phyloP scores from a whole-genome alignment of 1,140 invertebrate species.

The Physella acuta region DNA sequence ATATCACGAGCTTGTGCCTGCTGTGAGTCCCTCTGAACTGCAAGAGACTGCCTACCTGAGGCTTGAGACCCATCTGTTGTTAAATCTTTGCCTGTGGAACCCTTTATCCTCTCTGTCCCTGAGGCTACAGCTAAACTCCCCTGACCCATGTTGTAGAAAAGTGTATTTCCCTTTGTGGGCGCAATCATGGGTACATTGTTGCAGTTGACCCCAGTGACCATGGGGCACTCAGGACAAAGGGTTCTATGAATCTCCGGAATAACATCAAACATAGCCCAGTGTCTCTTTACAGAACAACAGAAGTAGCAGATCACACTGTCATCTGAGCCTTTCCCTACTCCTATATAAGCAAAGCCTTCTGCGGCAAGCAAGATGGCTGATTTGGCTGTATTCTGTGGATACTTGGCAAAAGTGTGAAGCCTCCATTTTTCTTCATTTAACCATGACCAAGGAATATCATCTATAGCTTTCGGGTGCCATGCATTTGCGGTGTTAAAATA shows the following conservation, averaged over 20 bases:
- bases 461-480: background rate
- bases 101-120: too few species aligned
- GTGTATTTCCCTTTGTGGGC: too few species aligned
- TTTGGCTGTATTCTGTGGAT: conserved; percentile 9
- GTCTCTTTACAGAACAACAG: conserved; percentile 29
- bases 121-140: too few species aligned
- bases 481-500: too few species aligned
- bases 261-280: conserved; percentile 30
- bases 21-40: too few species aligned
- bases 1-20: too few species aligned
- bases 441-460: conserved; percentile 18
- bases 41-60: too few species aligned
- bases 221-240: conserved; percentile 29
- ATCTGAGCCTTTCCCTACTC: conserved; percentile 16
- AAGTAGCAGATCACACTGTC: conserved; percentile 34
- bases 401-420: conserved; percentile 13
- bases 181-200: conserved; percentile 35
- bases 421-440: conserved; percentile 23
- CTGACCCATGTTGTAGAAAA: too few species aligned
- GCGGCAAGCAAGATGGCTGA: conserved; percentile 74
- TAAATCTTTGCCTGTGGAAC: too few species aligned
- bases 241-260: conserved; percentile 28
- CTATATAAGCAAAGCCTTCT: conserved; percentile 62
- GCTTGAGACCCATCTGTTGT: too few species aligned
- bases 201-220: conserved; percentile 22